Conservation (phyloP, 2,113 vertebrate genomes). For the Sarotherodon lohbergeri region DNA sequence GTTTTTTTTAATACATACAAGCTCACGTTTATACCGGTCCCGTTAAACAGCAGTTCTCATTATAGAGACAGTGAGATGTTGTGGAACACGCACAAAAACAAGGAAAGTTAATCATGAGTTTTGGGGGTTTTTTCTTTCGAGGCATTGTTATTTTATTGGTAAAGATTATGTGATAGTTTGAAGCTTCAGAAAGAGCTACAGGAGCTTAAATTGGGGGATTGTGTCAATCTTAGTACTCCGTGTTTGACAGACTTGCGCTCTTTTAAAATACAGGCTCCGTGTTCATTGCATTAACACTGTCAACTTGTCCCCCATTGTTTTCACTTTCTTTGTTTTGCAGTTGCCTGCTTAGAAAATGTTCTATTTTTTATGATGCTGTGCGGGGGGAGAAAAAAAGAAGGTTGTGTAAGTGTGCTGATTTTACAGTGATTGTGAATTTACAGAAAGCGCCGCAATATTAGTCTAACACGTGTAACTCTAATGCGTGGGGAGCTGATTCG, state of each 20-base stretch:
- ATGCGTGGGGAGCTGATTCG: constrained; percentile 3
- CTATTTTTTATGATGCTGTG: background rate
- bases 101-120: background rate
- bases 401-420: background rate
- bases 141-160: background rate
- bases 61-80: background rate
- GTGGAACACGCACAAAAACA: background rate
- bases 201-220: background rate
- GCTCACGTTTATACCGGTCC: background rate
- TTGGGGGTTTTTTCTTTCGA: background rate
- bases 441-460: background rate
- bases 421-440: background rate
- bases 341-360: background rate
- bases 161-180: background rate
- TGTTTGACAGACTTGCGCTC: background rate
- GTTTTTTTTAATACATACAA: background rate
- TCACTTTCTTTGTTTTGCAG: background rate
- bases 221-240: background rate
- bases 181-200: background rate
- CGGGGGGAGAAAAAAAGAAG: background rate
- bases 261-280: background rate
- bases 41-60: background rate
- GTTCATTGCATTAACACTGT: background rate
- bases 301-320: background rate
- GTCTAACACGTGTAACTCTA: background rate